Conservation (phyloP, 2,888 invertebrate genomes). For the Mystacides longicornis region DNA sequence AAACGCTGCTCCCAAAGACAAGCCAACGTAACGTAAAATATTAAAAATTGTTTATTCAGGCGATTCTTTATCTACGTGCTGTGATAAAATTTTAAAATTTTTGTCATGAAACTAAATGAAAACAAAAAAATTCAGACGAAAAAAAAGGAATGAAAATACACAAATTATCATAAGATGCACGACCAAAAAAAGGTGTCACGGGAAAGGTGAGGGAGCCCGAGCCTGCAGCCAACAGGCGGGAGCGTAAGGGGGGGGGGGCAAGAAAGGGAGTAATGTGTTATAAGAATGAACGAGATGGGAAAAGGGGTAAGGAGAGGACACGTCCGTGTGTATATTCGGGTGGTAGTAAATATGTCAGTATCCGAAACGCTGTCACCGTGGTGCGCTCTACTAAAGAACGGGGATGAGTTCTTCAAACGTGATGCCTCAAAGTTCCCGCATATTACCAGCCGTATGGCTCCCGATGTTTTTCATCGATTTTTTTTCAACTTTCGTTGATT, state of each 20-base stretch:
- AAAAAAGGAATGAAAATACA: neutral
- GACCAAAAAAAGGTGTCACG: neutral
- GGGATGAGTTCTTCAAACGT: too few species aligned
- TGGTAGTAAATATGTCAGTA: conserved; percentile 27
- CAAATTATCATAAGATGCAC: neutral
- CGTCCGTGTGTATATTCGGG: conserved; percentile 15
- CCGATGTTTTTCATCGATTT: neutral
- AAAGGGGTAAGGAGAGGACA: neutral
- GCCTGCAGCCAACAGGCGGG: neutral
- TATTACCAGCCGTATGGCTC: too few species aligned
- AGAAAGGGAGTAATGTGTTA: neutral
- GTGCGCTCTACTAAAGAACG: conserved; percentile 10
- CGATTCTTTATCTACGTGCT: neutral
- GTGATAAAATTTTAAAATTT: neutral
- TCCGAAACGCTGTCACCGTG: conserved; percentile 25
- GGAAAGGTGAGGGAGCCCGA: neutral
- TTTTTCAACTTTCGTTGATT: neutral
- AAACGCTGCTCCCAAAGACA: too few species aligned
- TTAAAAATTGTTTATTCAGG: neutral
- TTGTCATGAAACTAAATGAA: neutral
- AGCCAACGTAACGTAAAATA: neutral
- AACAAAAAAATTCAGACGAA: neutral
- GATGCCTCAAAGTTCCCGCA: too few species aligned
- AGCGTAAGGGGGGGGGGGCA: neutral
- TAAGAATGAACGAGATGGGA: neutral